Base-by-base conservation (phyloP, 2,797 vertebrate genomes). In the Meriones psammophilus region DNA sequence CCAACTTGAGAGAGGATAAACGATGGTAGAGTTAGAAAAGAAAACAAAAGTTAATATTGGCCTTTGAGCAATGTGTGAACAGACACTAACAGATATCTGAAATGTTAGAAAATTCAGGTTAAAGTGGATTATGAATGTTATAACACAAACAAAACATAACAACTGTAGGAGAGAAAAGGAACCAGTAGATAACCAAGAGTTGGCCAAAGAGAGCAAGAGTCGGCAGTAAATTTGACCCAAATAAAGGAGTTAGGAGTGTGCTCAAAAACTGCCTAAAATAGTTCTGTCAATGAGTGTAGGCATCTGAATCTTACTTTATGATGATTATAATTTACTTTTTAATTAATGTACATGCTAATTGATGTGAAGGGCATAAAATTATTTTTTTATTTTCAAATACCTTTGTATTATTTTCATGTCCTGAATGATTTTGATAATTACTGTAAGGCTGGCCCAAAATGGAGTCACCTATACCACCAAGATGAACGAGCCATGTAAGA, bases 371-470 rank as follows among this genome's bases (percentile, higher is more conserved):
- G n/a, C 50, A 56, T 87, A 91, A 77, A 88, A 92, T 68, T 92
- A 56, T 64, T 88, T 84, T 89, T 18, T 90, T 69, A 83, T 80
- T 89, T 88, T 89, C 18, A 68, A 80, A 39, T 83, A 89, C 50
- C 42, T 13, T 74, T 91, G 64, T 60, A 42, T 56, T 4, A 68
- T 94, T 89, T 92, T 89, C 17, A 97, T 91, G 42, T 39, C 26
- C 66, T 58, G 92, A 92, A 62, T 30, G 85, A 93, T 92, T 95
- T 87, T 58, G 13, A 56, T 39, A 71, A 36, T 71, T 87, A 87
- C 69, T 84, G 14, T 77, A 69, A 86, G 6, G 7, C 1, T 69
- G 42, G 0, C 12, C 22, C 1, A n/a, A n/a, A 15, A 22, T 22
- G 12, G 83, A 69, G 3, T 85, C 20, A 66, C 66, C 42, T 50